Conservation (phyloP, 2,797 vertebrate species). For the Sebastes alutus region DNA sequence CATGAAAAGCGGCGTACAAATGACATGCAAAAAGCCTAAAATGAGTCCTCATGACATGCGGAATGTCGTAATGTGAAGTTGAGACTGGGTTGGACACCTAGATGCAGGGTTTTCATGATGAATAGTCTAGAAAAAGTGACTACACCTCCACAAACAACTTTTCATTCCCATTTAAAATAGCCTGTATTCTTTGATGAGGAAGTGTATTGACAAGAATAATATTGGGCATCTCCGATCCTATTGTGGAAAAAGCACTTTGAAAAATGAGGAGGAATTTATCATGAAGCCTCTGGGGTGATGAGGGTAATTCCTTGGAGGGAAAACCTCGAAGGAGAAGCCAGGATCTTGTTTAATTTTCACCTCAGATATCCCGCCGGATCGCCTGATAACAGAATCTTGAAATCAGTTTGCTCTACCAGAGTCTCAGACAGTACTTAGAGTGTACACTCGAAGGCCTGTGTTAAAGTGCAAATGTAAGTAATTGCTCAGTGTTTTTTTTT, state of each 20-base stretch:
- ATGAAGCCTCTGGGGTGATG: not conserved
- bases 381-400: not conserved
- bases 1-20: too few relatives aligned
- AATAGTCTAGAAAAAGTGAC: not conserved
- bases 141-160: not conserved
- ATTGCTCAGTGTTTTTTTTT: constrained; percentile 7
- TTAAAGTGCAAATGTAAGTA: constrained; percentile 1
- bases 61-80: too few relatives aligned
- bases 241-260: not conserved
- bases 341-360: constrained; percentile 30
- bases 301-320: not conserved
- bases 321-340: not conserved
- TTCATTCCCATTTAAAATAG: not conserved
- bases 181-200: not conserved
- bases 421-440: not conserved
- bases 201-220: not conserved
- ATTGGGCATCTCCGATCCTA: not conserved
- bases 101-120: not conserved
- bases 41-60: too few relatives aligned
- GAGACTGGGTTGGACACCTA: not conserved
- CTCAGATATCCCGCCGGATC: not conserved
- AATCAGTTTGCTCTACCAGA: not conserved
- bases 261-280: not conserved
- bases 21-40: too few relatives aligned
- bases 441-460: not conserved